Percentiles rank a stretch among this genome's conserved stretches.
phyloP scores from a whole-genome alignment of 2,113 vertebrate species.

The Barnardius zonarius region DNA sequence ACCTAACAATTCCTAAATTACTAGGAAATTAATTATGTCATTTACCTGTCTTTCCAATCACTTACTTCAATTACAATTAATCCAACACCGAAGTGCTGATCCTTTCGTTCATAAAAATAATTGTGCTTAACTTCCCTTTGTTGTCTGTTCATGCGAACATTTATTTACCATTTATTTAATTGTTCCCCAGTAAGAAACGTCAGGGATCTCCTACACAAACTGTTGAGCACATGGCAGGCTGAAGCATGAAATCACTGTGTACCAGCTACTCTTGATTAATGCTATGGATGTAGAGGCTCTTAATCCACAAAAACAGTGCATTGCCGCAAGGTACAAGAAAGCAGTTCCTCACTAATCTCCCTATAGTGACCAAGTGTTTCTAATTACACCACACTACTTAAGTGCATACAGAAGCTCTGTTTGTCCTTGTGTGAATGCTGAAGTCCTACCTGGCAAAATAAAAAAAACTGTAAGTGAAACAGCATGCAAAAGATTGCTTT shows the following conservation, averaged over 20 bases:
- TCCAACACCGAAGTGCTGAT: not conserved
- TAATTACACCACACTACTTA: not conserved
- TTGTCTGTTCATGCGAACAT: not conserved
- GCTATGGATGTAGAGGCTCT: not conserved
- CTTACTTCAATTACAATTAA: not conserved
- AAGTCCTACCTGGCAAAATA: not conserved
- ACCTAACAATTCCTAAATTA: not conserved
- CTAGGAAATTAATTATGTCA: not conserved
- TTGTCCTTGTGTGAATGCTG: not conserved
- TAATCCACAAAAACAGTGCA: not conserved
- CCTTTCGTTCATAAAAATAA: not conserved
- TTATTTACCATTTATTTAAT: not conserved
- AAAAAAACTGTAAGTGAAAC: not conserved
- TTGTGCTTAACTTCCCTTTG: not conserved
- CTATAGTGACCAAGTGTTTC: not conserved
- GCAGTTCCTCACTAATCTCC: not conserved
- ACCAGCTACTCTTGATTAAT: not conserved
- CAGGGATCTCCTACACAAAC: not conserved
- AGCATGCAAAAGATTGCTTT: not conserved
- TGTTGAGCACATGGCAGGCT: not conserved
- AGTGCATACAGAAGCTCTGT: not conserved
- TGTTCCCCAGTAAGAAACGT: not conserved
- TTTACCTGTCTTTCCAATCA: not conserved
- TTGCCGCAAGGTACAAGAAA: not conserved
- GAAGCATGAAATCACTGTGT: not conserved